Evolutionary conservation across 2,888 invertebrate species (phyloP), one percentile per base, ranked within the genome.

Genomic region (Oithona nana): DNA sequence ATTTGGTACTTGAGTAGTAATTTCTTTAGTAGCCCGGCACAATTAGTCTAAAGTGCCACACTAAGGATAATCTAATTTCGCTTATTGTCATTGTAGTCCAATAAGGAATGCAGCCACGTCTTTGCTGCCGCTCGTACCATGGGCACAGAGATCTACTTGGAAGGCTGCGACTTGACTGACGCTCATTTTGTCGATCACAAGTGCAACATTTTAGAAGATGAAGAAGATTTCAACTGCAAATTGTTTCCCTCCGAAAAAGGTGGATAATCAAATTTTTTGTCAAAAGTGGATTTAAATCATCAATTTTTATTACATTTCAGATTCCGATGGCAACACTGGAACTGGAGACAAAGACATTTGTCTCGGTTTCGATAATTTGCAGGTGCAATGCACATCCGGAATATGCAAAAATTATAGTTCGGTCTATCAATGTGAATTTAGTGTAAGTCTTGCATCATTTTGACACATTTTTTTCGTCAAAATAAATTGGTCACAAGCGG

Each of bases 31-130:
- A n/a, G n/a, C n/a, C n/a, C n/a, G n/a, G n/a, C n/a, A n/a, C n/a
- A n/a, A n/a, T n/a, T n/a, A n/a, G n/a, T n/a, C n/a, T n/a, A n/a
- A n/a, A n/a, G n/a, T n/a, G n/a, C n/a, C n/a, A n/a, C n/a, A n/a
- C n/a, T n/a, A n/a, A n/a, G n/a, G n/a, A n/a, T n/a, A n/a, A 49
- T n/a, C 3, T 8, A 2, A 20, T 49, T 8, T 49, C 22, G 50
- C 11, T 8, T 31, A 8, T 57, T 30, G 20, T 4, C 16, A 1
- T 59, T 49, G 3, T 50, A 59, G 59, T 59, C 59, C 24, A 50
- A 50, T n/a, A 59, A 59, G 50, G 50, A 50, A 22, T 62, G 62
- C 56, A 56, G 56, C 54, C 52, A 62, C 30, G 62, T 62, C 1
- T 56, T n/a, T n/a, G 62, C 54, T 24, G 62, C 54, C 28, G 54